Base-by-base conservation (phyloP, 2,797 vertebrate genomes). In the Erethizon dorsatum region DNA sequence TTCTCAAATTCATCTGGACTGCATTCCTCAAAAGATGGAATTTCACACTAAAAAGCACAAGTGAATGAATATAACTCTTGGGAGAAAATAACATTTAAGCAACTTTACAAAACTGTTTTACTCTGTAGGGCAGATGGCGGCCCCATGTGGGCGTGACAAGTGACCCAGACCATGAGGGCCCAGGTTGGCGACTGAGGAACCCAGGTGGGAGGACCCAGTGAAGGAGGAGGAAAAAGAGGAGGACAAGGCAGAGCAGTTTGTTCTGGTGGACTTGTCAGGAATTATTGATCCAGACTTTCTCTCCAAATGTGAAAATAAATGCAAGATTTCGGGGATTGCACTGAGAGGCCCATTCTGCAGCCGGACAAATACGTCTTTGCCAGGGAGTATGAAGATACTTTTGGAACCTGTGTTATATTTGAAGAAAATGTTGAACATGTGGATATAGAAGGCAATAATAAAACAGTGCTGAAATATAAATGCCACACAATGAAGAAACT, bases 61-160 rank as follows among this genome's bases (percentile, higher is more conserved):
- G 57, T 80, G 63, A 90, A 54, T n/a, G 37, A 77, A 28, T 28
- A 50, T 84, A 87, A 90, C 71, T 82, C 20, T 84, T n/a, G n/a
- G 22, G 26, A 67, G 78, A 80, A 90, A 96, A 77, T 90, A 92
- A 73, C 63, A 54, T 28, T 57, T 59, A 83, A 41, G 28, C 56
- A 83, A 78, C 45, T 80, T 79, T 71, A 31, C 26, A 67, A 33
- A n/a, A 67, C 65, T 67, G 33, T 67, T 14, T 67, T 67, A 67
- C 65, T 67, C 15, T 7, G 15, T 67, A 67, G 65, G 65, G 33
- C 17, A 67, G 65, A 18, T n/a, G 65, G 65, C 8, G 33, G 65
- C 65, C 65, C 33, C n/a, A 15, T 18, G 65, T 67, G 17, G 33
- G 63, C 15, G 65, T 67, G 65, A n/a, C 65, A n/a, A 33, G 65